These are phyloP conservation scores for Brenthis daphne DNA, from an alignment of 2,888 invertebrate species.

Conservation along the genomic window DNA sequence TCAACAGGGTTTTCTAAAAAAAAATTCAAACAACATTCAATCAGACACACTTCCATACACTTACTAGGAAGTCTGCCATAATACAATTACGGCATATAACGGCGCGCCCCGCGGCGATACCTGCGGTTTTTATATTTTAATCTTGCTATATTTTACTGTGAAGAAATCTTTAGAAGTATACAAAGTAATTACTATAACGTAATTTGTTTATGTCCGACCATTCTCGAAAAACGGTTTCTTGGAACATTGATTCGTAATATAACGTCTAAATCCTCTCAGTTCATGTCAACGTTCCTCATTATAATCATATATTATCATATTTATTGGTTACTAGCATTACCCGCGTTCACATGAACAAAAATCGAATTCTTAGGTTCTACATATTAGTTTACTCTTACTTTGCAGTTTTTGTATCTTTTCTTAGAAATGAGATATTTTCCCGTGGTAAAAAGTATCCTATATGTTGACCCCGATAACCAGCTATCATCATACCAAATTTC, in stretches of 20 bases:
- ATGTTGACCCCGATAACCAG: too few relatives aligned
- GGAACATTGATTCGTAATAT: slow-evolving; percentile 6
- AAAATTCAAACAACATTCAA: background rate
- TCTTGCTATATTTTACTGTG: slow-evolving; percentile 31
- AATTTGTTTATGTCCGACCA: slow-evolving; percentile 27
- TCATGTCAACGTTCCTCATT: slow-evolving; percentile 1
- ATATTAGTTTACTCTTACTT: too few relatives aligned
- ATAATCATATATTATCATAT: slow-evolving; percentile 3
- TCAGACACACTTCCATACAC: background rate
- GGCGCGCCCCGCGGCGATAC: slow-evolving; percentile 36
- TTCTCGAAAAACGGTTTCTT: slow-evolving; percentile 7
- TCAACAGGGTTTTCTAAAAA: background rate
- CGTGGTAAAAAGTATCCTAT: too few relatives aligned
- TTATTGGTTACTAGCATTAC: background rate
- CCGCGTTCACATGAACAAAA: too few relatives aligned
- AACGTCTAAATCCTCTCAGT: background rate
- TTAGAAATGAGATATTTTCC: too few relatives aligned
- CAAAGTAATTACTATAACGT: slow-evolving; percentile 30
- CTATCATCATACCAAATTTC: too few relatives aligned
- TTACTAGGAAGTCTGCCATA: slow-evolving; percentile 25
- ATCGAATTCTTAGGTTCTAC: too few relatives aligned
- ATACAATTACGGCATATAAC: slow-evolving; percentile 29
- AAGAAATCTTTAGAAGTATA: slow-evolving; percentile 24
- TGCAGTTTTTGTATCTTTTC: too few relatives aligned
- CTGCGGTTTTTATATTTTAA: slow-evolving; percentile 41